Percentiles rank a stretch among this genome's conserved stretches.
Evolutionary conservation across 2,113 vertebrate genomes (phyloP).

Genomic region (Manacus vitellinus): DNA sequence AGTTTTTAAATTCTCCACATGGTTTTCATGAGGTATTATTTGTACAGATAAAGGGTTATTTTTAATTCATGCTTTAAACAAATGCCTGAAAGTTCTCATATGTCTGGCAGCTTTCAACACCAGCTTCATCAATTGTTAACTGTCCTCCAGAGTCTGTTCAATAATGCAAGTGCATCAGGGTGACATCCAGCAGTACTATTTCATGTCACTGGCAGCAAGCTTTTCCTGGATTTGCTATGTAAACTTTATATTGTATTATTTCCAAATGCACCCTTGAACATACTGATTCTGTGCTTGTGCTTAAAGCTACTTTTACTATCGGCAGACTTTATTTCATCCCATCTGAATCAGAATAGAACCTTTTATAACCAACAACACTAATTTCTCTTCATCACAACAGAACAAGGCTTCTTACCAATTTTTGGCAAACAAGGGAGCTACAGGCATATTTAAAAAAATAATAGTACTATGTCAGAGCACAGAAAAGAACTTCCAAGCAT

Average conservation of each 20-base stretch:
- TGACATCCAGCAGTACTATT: background rate
- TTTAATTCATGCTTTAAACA: conserved; percentile 6
- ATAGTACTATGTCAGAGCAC: background rate
- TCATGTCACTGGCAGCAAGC: background rate
- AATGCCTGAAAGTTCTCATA: background rate
- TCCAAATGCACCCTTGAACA: background rate
- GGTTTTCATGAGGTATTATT: background rate
- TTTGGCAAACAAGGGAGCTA: background rate
- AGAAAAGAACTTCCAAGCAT: background rate
- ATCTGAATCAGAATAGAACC: background rate
- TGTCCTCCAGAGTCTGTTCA: background rate
- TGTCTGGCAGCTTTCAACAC: background rate
- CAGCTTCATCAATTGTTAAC: background rate
- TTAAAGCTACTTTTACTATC: background rate
- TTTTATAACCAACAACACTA: background rate
- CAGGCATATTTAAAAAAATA: background rate
- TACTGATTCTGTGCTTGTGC: background rate
- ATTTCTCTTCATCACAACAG: background rate
- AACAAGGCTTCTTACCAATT: background rate
- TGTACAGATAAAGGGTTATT: background rate
- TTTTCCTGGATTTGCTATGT: background rate
- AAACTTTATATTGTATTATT: background rate
- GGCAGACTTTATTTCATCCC: background rate
- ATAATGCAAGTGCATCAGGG: background rate
- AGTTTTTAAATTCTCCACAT: background rate